Evolutionary conservation across 2,888 invertebrate species (phyloP), one percentile per base, ranked within the genome.

Genomic region (Amorpha juglandis): DNA sequence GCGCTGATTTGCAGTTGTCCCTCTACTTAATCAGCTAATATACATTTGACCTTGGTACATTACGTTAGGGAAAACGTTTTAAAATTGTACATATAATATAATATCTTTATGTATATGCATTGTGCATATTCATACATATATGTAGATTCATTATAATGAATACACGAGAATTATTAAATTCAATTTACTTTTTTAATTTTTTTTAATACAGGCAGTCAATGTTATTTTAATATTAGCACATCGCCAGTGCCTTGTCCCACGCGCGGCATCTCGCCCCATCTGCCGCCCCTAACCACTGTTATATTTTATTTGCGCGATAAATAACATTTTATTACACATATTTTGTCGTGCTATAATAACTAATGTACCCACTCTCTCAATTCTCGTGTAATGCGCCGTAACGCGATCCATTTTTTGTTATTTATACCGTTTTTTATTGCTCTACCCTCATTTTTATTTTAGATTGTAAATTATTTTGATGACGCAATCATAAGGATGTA

Each of bases 281-380:
- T 92, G 92, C 92, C 91, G 81, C 90, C 89, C 88, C 92, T 89
- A 91, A 91, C 92, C 92, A 85, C 91, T 88, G 90, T 91, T 91
- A 92, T 92, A 92, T 93, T 93, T 94, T 94, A 94, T 93, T 93
- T 93, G 88, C 78, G 82, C 89, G 83, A 94, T 94, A 94, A 93
- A 94, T 94, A 88, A 91, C 88, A 76, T 93, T 94, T 94, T 94
- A 94, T 93, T 93, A 91, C 94, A 93, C 92, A 94, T 94, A 94
- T 94, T 94, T 94, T 93, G 94, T 93, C 92, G 93, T 92, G 93
- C 92, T 93, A 93, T 93, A 92, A 94, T 93, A 94, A 93, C 93
- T 94, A 94, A 94, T 94, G 93, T 91, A 93, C 89, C 90, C 85
- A 87, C 89, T 90, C 91, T 89, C 90, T 89, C 91, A 90, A 90